Conservation (phyloP, 1,140 invertebrate genomes). For the Sycophila sp. region DNA sequence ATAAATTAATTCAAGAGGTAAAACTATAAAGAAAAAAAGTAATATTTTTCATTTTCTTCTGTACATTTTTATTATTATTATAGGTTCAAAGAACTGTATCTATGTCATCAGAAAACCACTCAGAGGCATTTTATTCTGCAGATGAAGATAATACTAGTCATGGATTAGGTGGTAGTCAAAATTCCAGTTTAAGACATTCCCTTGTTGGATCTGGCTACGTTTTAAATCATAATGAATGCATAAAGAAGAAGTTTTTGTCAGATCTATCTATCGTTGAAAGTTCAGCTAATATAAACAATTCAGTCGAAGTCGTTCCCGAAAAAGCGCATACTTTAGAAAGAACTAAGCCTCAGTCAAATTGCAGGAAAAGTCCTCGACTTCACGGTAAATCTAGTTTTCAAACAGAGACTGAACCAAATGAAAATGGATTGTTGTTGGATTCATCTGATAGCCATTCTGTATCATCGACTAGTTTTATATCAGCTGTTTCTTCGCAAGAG, state of each 20-base stretch:
- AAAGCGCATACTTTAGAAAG: slow-evolving; percentile 60
- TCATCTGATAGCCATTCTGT: slow-evolving; percentile 77
- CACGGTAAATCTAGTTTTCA: slow-evolving; percentile 45
- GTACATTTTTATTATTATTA: neutral
- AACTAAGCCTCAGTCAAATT: slow-evolving; percentile 48
- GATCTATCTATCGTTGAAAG: slow-evolving; percentile 68
- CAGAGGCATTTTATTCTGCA: slow-evolving; percentile 90
- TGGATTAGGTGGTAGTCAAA: slow-evolving; percentile 65
- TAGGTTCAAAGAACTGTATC: slow-evolving; percentile 84
- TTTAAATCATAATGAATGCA: slow-evolving; percentile 64
- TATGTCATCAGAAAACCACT: slow-evolving; percentile 88
- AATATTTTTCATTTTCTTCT: neutral
- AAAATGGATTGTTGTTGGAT: slow-evolving; percentile 60
- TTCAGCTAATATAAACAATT: slow-evolving; percentile 56
- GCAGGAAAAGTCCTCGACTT: slow-evolving; percentile 49
- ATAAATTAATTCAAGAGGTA: slow-evolving; percentile 65
- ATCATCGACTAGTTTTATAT: slow-evolving; percentile 89
- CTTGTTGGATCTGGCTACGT: slow-evolving; percentile 65
- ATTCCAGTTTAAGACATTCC: slow-evolving; percentile 74
- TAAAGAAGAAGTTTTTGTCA: slow-evolving; percentile 68
- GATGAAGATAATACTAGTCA: slow-evolving; percentile 84
- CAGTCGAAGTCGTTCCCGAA: slow-evolving; percentile 43
- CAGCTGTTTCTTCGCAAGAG: slow-evolving; percentile 92
- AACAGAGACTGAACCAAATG: slow-evolving; percentile 43
- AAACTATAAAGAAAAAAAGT: neutral